phyloP scores from a whole-genome alignment of 2,888 invertebrate genomes.

The Drosophila yooni region DNA sequence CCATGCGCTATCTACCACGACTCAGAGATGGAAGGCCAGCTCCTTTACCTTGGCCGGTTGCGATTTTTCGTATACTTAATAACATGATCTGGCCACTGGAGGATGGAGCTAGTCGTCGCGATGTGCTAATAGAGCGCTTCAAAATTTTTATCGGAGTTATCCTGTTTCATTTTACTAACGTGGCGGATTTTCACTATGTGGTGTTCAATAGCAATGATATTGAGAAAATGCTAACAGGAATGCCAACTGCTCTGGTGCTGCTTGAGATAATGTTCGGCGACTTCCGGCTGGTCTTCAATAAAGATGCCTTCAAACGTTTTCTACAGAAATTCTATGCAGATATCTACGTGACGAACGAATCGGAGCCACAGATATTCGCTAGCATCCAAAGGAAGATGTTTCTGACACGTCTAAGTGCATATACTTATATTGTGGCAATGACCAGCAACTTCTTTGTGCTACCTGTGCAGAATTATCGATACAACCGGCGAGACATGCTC shows the following conservation, averaged over 20 bases:
- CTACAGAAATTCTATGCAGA: conserved; percentile 70
- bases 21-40: conserved; percentile 56
- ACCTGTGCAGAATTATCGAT: conserved; percentile 63
- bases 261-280: conserved; percentile 70
- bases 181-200: conserved; percentile 72
- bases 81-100: conserved; percentile 75
- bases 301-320: conserved; percentile 60
- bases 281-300: conserved; percentile 64
- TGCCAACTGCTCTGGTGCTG: conserved; percentile 71
- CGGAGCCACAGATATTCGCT: conserved; percentile 42
- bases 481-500: conserved; percentile 66
- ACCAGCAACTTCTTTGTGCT: conserved; percentile 58
- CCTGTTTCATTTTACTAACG: conserved; percentile 60
- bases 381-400: conserved; percentile 66
- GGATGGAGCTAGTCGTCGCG: conserved; percentile 45
- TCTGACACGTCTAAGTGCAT: conserved; percentile 64
- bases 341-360: conserved; percentile 66
- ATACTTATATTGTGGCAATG: conserved; percentile 65
- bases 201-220: conserved; percentile 58
- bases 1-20: conserved; percentile 72
- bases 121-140: conserved; percentile 50
- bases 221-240: conserved; percentile 71
- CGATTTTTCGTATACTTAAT: conserved; percentile 61
- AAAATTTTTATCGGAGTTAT: conserved; percentile 55
- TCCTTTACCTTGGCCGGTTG: conserved; percentile 67